Base-by-base conservation (phyloP, 1,140 invertebrate genomes). In the Aphaenogaster rudis region DNA sequence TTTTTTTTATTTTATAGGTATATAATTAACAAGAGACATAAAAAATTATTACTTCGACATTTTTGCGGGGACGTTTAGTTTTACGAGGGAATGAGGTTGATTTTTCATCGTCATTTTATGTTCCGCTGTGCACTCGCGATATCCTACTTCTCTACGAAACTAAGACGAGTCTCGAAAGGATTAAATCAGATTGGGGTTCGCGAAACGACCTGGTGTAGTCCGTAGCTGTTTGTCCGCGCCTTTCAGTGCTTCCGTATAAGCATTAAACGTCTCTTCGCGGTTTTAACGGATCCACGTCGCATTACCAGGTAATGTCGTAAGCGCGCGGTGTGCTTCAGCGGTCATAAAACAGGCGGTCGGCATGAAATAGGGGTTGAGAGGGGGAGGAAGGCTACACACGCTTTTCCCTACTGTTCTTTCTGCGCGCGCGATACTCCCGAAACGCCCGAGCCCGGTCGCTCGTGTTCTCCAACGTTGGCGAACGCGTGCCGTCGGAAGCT, bases 401-500 rank as follows among this genome's bases (percentile, higher is more conserved):
- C 71, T 72, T 79, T 66, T 85, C 76, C 17, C 72, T 15, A 17
- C n/a, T 61, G 67, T 82, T 88, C 88, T 33, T 63, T 63, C 45
- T 33, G 61, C 42, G 52, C 72, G 33, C 48, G 64, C 52, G 36
- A 86, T 50, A 21, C 33, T 28, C 33, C 50, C 54, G 61, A 78
- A 72, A 64, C 50, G 17, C 74, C 72, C 52, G 42, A 21, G 13
- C 13, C 54, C 54, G 63, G 63, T 54, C 86, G 67, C 17, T 21
- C 88, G 80, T 79, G 92, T 89, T 91, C 92, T 87, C 54, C 66
- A 72, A 88, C 59, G 80, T 92, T 85, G 90, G 90, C 42, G 89
- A 91, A 91, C 92, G 93, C 92, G 93, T 93, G 92, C 90, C 90
- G 88, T 85, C 93, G 92, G 94, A 94, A 94, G 92, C 92, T 93